phyloP scores from a whole-genome alignment of 2,797 vertebrate species.

The Amazonetta brasiliensis region DNA sequence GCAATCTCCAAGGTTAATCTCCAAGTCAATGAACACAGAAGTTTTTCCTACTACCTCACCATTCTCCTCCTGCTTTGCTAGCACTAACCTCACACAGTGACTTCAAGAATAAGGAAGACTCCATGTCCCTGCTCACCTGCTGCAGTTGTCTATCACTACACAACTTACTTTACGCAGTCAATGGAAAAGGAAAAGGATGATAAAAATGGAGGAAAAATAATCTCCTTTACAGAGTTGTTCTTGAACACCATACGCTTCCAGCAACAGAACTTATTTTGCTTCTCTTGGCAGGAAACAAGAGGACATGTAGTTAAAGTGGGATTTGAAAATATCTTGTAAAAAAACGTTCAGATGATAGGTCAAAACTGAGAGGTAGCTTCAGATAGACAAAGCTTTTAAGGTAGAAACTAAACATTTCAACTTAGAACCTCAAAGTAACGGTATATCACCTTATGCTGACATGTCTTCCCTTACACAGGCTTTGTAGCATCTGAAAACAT shows the following conservation, averaged over 20 bases:
- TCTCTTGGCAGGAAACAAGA: background rate
- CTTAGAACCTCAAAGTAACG: background rate
- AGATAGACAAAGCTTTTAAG: background rate
- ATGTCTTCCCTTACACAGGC: background rate
- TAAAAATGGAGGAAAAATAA: background rate
- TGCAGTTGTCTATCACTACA: background rate
- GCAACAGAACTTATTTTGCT: background rate
- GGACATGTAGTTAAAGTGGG: background rate
- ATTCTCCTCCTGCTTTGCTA: background rate
- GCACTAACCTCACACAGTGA: background rate
- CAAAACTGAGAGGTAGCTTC: background rate
- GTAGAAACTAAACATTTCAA: background rate
- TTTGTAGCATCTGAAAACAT: background rate
- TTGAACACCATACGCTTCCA: background rate
- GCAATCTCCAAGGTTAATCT: background rate
- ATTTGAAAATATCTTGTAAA: background rate
- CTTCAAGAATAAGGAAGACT: background rate
- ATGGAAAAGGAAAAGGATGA: background rate
- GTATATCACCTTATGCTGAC: background rate
- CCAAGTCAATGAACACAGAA: background rate
- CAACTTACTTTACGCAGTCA: background rate
- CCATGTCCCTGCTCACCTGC: background rate
- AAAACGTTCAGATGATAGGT: accelerated
- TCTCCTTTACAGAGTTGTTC: background rate
- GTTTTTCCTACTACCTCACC: background rate